Evolutionary conservation across 1,140 invertebrate species (phyloP), one percentile per base, ranked within the genome.

Genomic region (Lepidotrigona ventralis): DNA sequence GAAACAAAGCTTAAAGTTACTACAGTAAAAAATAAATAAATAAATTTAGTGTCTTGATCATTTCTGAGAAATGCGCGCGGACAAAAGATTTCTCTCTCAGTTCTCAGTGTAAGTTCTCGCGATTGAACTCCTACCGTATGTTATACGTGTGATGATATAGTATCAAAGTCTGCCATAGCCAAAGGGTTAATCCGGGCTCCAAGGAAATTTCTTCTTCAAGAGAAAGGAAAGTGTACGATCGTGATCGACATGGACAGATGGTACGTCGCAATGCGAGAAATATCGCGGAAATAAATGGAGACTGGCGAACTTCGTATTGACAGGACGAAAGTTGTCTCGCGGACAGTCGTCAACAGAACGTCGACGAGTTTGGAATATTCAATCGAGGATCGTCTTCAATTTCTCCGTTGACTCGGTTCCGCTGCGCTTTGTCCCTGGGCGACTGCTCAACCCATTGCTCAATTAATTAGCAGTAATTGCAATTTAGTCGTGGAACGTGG

Each of bases 401-500:
- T 86, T 84, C 85, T 76, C 58, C 76, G 63, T 74, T 82, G 78
- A 71, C 69, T 72, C 39, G 83, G 73, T 76, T 66, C 29, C 46
- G 72, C 60, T 56, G 33, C 66, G 72, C 68, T 86, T 85, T 85
- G 80, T 86, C 23, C n/a, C 69, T 14, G 39, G 63, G 26, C 78
- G 58, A 54, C 64, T 74, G 74, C 56, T 76, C 86, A 85, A 80
- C 72, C 64, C 81, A 73, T 87, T 91, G 86, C 87, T 90, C 89
- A 90, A 92, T 92, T 92, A 93, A 92, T 92, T 92, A 92, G 81
- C 76, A 87, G 89, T 91, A 92, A 92, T 92, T 90, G 90, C 87
- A 91, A 91, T 91, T 88, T 89, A 81, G 86, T 85, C 82, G 73
- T 71, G 79, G 64, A 82, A 88, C 85, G 77, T 86, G 79, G 76